Conservation (phyloP, 2,888 invertebrate genomes). For the Diaprepes abbreviatus region DNA sequence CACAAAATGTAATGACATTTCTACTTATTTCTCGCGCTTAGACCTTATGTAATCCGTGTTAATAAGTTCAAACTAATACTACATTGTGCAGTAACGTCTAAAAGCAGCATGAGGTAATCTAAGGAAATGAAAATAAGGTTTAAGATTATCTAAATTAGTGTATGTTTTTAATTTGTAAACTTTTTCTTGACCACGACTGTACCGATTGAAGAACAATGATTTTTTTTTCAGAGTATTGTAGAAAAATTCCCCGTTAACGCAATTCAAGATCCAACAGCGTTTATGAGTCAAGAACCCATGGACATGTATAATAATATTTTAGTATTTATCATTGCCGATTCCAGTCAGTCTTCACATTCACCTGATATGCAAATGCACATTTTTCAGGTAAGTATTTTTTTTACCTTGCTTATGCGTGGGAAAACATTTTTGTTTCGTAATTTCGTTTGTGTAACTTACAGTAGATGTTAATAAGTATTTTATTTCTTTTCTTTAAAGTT, state of each 20-base stretch:
- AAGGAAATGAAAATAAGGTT: too few species aligned
- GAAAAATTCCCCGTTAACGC: constrained; percentile 94
- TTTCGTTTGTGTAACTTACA: not conserved
- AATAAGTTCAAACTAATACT: too few species aligned
- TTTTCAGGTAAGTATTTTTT: constrained; percentile 76
- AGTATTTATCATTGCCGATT: constrained; percentile 89
- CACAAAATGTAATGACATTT: too few species aligned
- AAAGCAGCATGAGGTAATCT: too few species aligned
- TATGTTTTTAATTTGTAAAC: too few species aligned
- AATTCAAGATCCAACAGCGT: constrained; percentile 97
- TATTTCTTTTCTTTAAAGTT: not conserved
- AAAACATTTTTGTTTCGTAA: constrained; percentile 2
- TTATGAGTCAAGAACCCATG: constrained; percentile 94
- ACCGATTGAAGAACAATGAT: too few species aligned
- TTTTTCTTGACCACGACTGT: too few species aligned
- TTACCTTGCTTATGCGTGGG: constrained; percentile 21
- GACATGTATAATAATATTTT: constrained; percentile 99
- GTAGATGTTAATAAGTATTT: not conserved
- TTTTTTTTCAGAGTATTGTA: constrained; percentile 85
- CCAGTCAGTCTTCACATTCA: constrained; percentile 72
- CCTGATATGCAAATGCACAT: constrained; percentile 99
- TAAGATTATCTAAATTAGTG: too few species aligned
- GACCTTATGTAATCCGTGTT: too few species aligned
- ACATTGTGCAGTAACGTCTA: too few species aligned
- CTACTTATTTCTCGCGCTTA: too few species aligned